A percentile compares a stretch with the other conserved stretches of the same genome.
These are phyloP conservation scores for Machimus rusticus DNA, from an alignment of 2,888 invertebrate genomes.

Conservation along the genomic window DNA sequence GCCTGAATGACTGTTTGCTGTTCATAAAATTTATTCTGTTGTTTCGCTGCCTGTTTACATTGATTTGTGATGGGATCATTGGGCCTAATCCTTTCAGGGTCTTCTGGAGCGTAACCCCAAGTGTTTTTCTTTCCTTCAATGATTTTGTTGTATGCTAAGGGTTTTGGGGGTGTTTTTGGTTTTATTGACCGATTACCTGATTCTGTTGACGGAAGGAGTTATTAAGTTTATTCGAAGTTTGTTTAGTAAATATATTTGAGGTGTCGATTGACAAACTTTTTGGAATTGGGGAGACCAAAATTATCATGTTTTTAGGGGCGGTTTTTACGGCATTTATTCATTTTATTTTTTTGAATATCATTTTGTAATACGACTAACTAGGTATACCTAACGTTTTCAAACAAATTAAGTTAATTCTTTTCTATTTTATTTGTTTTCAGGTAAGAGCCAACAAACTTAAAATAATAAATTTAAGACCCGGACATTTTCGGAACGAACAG, in stretches of 20 bases:
- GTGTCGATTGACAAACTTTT: neutral
- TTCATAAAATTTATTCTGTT: constrained; percentile 16
- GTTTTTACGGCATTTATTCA: neutral
- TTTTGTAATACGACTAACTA: too few relatives aligned
- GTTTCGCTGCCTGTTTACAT: constrained; percentile 29
- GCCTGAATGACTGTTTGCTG: neutral
- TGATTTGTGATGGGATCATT: constrained; percentile 38
- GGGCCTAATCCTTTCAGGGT: constrained; percentile 8
- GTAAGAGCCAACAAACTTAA: neutral
- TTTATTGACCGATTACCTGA: constrained; percentile 10
- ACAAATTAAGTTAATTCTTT: neutral
- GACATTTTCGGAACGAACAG: neutral
- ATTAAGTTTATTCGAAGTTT: neutral
- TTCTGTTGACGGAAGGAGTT: neutral
- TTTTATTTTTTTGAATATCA: neutral
- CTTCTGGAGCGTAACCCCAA: neutral
- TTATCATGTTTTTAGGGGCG: neutral
- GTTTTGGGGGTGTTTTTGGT: neutral
- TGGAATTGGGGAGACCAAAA: neutral
- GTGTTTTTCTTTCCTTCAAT: neutral
- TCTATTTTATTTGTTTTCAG: neutral
- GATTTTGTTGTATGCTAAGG: neutral
- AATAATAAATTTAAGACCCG: neutral
- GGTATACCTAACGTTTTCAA: neutral
- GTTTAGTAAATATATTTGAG: neutral